Evolutionary conservation across 2,797 vertebrate genomes (phyloP).

Genomic region (Synaphobranchus kaupii): DNA sequence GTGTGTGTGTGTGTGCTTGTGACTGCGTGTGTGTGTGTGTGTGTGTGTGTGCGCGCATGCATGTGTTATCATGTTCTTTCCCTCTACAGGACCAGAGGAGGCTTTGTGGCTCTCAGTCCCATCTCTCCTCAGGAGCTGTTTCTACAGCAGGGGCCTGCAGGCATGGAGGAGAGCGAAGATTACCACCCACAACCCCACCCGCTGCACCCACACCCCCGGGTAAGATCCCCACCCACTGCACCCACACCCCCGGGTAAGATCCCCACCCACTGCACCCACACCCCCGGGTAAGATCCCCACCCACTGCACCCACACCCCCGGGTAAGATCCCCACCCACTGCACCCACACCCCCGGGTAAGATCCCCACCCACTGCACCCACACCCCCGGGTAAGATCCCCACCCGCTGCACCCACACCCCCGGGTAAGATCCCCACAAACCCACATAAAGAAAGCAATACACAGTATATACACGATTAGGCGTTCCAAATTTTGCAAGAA

Average conservation of each 20-base stretch:
- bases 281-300: too few species aligned
- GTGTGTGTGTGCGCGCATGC: background rate
- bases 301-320: too few species aligned
- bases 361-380: too few species aligned
- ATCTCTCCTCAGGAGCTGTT: conserved; percentile 95
- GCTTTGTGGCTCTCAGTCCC: conserved; percentile 88
- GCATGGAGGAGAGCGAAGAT: conserved; percentile 66
- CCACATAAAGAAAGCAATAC: background rate
- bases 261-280: too few species aligned
- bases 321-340: too few species aligned
- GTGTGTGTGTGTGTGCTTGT: background rate
- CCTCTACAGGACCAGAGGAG: conserved; percentile 82
- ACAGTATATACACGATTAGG: too few species aligned
- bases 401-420: too few species aligned
- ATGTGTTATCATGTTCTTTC: background rate
- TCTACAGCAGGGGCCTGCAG: conserved; percentile 78
- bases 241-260: too few species aligned
- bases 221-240: too few species aligned
- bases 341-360: too few species aligned
- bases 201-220: background rate
- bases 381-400: too few species aligned
- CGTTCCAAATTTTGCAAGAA: too few species aligned
- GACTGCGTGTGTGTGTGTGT: background rate
- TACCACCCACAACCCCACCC: conserved; percentile 68
- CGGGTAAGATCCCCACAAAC: conserved; percentile 20